A percentile compares a stretch with the other conserved stretches of the same genome.
Evolutionary conservation across 2,113 vertebrate genomes (phyloP).

Genomic region (Pachypanchax playfairii): DNA sequence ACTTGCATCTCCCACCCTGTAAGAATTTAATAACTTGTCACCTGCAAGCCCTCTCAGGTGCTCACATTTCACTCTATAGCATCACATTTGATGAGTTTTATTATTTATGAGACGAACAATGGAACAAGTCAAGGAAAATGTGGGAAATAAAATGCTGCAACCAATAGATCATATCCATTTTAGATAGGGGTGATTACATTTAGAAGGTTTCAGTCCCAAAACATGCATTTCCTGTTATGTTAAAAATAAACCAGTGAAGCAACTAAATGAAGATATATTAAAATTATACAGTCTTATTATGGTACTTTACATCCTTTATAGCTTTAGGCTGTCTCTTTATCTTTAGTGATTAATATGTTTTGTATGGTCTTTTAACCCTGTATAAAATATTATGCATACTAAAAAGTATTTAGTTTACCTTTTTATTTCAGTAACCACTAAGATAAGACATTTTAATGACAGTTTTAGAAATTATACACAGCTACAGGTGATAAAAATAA

Average conservation of each 20-base stretch:
- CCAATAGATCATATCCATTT: too few relatives aligned
- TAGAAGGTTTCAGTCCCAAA: background rate
- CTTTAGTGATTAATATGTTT: background rate
- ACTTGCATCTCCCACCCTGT: slow-evolving; percentile 10
- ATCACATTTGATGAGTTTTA: background rate
- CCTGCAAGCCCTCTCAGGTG: slow-evolving; percentile 13
- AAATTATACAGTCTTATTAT: background rate
- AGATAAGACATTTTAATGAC: too few relatives aligned
- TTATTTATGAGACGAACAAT: background rate
- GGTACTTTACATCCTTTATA: background rate
- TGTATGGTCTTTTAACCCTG: background rate
- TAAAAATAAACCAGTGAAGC: background rate
- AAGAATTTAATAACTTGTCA: slow-evolving; percentile 49
- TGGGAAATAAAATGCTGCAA: background rate
- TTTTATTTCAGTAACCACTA: too few relatives aligned
- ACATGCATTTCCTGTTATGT: background rate
- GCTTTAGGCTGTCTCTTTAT: background rate
- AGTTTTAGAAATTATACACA: too few relatives aligned
- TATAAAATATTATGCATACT: background rate
- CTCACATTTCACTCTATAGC: background rate
- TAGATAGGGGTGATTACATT: too few relatives aligned
- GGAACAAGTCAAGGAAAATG: background rate
- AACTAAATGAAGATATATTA: background rate
- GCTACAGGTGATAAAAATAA: too few relatives aligned
- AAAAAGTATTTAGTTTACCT: background rate